Conservation (phyloP, 2,113 vertebrate species). For the Orycteropus afer region DNA sequence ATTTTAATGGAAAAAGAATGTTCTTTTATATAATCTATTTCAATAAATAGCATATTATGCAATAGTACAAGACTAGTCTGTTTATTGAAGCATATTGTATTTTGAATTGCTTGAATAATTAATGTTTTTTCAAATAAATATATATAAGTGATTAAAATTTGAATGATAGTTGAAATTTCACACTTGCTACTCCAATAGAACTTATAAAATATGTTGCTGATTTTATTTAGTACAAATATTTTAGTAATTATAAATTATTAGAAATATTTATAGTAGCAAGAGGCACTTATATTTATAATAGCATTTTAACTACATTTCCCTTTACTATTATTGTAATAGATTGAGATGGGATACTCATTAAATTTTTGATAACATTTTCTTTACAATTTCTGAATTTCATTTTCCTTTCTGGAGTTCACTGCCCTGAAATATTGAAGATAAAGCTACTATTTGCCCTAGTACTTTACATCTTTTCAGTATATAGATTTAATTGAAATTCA, state of each 20-base stretch:
- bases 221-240: not conserved
- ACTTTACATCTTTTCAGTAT: not conserved
- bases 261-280: not conserved
- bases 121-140: not conserved
- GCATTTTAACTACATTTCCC: not conserved
- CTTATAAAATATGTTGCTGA: not conserved
- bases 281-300: not conserved
- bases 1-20: not conserved
- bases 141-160: not conserved
- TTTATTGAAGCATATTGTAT: not conserved
- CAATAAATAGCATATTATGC: not conserved
- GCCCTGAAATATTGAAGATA: not conserved
- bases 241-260: not conserved
- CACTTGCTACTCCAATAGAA: not conserved
- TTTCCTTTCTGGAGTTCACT: not conserved
- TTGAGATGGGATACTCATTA: not conserved
- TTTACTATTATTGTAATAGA: not conserved
- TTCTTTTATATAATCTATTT: not conserved
- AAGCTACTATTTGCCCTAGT: not conserved
- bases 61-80: not conserved
- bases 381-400: fast-evolving
- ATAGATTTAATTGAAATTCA: not conserved
- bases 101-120: not conserved
- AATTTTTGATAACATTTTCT: not conserved
- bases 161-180: not conserved